Percentiles rank a stretch among this genome's conserved stretches.
Evolutionary conservation across 1,140 invertebrate species (phyloP).

Genomic region (Cyphomyrmex costatus): DNA sequence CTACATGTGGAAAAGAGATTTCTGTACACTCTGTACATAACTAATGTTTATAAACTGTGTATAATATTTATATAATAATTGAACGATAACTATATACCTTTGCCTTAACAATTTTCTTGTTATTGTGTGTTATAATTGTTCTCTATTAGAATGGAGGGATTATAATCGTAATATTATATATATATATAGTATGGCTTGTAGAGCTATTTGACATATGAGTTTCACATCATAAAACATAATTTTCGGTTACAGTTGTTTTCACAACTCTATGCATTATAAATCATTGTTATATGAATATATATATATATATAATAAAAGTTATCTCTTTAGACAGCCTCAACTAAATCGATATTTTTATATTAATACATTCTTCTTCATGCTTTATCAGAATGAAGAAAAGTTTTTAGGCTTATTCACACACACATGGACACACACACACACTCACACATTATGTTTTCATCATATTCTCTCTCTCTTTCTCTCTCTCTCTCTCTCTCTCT

Average conservation of each 20-base stretch:
- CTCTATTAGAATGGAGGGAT: conserved; percentile 73
- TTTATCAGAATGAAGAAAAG: conserved; percentile 21
- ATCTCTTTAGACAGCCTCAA: not conserved
- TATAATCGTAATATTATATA: conserved; percentile 65
- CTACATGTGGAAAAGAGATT: conserved; percentile 54
- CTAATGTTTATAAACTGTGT: conserved; percentile 72
- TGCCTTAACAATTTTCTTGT: conserved; percentile 58
- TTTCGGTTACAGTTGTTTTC: conserved; percentile 13
- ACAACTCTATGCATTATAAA: conserved; percentile 19
- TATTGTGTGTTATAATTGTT: conserved; percentile 42
- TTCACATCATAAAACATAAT: conserved; percentile 20
- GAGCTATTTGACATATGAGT: not conserved
- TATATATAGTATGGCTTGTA: conserved; percentile 65
- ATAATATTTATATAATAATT: conserved; percentile 70
- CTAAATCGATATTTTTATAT: not conserved
- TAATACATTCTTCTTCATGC: not conserved
- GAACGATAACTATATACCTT: conserved; percentile 70
- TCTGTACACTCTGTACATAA: conserved; percentile 77
- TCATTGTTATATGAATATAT: not conserved
- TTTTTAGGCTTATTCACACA: conserved; percentile 22
- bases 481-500: not conserved
- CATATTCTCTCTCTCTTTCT: not conserved
- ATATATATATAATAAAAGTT: not conserved
- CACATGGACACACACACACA: not conserved
- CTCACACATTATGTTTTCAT: not conserved